Base-by-base conservation (phyloP, 2,113 vertebrate species). In the Atherinomorus stipes region DNA sequence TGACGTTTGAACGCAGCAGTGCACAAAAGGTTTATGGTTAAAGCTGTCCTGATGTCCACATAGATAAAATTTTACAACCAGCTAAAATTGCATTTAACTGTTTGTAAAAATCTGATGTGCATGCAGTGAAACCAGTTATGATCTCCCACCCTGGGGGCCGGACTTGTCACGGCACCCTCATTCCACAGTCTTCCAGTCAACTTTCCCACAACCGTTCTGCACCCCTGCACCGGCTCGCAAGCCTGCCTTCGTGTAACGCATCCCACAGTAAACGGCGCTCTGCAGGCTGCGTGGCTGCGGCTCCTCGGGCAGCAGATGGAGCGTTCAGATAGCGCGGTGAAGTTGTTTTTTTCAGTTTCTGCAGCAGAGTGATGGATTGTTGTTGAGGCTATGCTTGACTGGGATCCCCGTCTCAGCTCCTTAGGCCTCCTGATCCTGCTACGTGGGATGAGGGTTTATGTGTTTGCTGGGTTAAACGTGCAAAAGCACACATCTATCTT, bases 231-330 rank as follows among this genome's bases (percentile, higher is more conserved):
- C 31, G 10, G 25, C 0, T 58, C 66, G n/a, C 44, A 50, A 7
- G 3, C 0, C 9, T 21, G 34, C 10, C 11, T 51, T 34, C n/a
- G 1, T 15, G n/a, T 64, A 21, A 25, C 7, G 22, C 40, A 50
- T 8, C 22, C 15, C 18, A 3, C 25, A 37, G 62, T 40, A 3
- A 0, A 0, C 0, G 0, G 15, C 0, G 40, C 11, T 1, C 23
- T 21, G 47, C 49, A 42, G 2, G 2, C 56, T 23, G 57, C 42
- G 64, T 16, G 13, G 19, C 21, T 23, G 8, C 0, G 1, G 28
- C 13, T 51, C 45, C 21, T 25, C 12, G 11, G 22, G 68, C 64
- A 54, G 52, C 60, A 44, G 69, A 62, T 78, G 56, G 63, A 52
- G 50, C 16, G 50, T 57, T 12, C 54, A 51, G 64, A 65, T 37